Evolutionary conservation across 2,113 vertebrate species (phyloP), one percentile per base, ranked within the genome.

Genomic region (Peromyscus leucopus): DNA sequence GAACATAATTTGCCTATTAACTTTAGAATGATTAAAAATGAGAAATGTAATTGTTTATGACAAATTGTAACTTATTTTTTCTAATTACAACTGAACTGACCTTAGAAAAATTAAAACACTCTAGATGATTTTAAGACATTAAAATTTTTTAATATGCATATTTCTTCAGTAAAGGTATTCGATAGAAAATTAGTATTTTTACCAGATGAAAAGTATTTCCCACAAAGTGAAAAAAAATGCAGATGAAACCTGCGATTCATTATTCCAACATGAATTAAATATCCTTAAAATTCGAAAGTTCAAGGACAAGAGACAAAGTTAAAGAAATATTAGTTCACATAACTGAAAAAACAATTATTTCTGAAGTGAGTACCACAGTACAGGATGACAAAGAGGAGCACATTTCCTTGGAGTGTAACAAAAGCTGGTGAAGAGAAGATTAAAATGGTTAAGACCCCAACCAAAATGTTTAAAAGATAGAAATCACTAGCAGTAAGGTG

Each of bases 41-140:
- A 86, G 21, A 59, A 91, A 91, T 79, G 1, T 2, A 79, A 42
- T 22, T 72, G 1, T 76, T 92, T 80, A 8, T 28, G 33, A 21
- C 69, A 63, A 91, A 80, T 91, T 91, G 48, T 79, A 71, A 91
- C 84, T 90, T 63, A 17, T 71, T 95, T 13, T 95, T 95, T 13
- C 91, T 46, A 93, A 4, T 65, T 89, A n/a, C 9, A 94, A 61
- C 4, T 6, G 94, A 22, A 88, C 36, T 83, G 39, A 13, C 7
- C 33, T 63, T 46, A 83, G 39, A 46, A 26, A n/a, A 72, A 6
- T 51, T 94, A 94, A 36, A 93, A 72, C 28, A 33, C 2, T 55
- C 67, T 48, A 79, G 42, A 90, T 92, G 75, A 79, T 84, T 94
- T 88, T 88, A 72, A 21, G 31, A 42, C 1, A 63, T 84, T 33